Base-by-base conservation (phyloP, 2,888 invertebrate species). In the Melieria omissa region DNA sequence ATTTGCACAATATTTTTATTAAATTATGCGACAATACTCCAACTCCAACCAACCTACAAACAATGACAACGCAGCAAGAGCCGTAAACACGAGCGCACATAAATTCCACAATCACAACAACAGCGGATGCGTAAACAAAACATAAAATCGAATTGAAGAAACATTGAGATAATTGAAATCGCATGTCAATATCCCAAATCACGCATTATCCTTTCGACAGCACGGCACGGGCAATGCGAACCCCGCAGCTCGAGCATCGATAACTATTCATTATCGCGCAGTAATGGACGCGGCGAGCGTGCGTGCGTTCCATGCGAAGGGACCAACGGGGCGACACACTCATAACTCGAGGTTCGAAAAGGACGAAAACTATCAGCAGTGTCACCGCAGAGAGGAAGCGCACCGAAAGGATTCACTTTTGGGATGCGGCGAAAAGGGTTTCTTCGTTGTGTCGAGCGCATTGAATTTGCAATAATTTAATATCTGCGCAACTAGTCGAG, bases 331-430 rank as follows among this genome's bases (percentile, higher is more conserved):
- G 49, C 67, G 44, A 5, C 76, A 74, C 74, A 76, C 78, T 82
- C 82, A 82, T 84, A 82, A 83, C 77, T 83, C 83, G 76, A 81
- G 74, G 81, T 81, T 83, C 46, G 75, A 71, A 71, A 70, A 63
- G 52, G 14, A 57, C 14, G 16, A 47, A 9, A 73, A 71, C 75
- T 78, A 82, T 80, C 78, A 78, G 70, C 2, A 58, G n/a, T 58
- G 58, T 60, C 46, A 57, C 5, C 29, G 70, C 14, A 42, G 29
- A 29, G 29, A 29, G 29, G 29, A 29, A 29, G 29, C 8, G 12
- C 54, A 61, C 41, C 29, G 7, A 72, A 72, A 72, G 70, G 70
- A 65, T 72, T 73, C 73, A 62, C 74, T 60, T 61, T 52, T 63
- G 81, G 82, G 78, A 80, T 81, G 81, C 78, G 74, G 75, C 75